phyloP scores from a whole-genome alignment of 2,113 vertebrate genomes.

The Ellobius talpinus region DNA sequence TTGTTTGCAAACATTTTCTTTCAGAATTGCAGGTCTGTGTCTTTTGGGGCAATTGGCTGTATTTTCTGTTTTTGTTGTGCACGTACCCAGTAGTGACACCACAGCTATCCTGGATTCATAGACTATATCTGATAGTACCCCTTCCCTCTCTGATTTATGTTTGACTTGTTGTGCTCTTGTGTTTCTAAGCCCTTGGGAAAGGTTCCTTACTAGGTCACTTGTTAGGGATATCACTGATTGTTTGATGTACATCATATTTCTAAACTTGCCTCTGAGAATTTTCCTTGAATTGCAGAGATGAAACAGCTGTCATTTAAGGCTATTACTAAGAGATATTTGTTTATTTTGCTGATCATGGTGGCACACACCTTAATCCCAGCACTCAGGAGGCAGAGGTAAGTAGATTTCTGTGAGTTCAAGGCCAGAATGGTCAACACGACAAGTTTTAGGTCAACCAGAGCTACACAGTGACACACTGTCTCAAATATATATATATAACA shows the following conservation, averaged over 20 bases:
- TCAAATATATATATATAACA: background rate
- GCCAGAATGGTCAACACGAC: background rate
- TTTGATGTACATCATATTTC: background rate
- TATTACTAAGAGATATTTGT: background rate
- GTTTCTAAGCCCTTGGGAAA: background rate
- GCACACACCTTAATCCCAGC: background rate
- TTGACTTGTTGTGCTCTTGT: too few species aligned
- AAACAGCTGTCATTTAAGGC: background rate
- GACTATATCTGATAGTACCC: background rate
- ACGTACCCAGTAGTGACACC: background rate
- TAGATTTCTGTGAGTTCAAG: background rate
- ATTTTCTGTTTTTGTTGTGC: background rate
- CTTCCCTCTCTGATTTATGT: background rate
- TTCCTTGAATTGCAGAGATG: background rate
- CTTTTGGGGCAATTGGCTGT: background rate
- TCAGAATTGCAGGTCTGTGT: background rate
- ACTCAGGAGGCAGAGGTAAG: background rate
- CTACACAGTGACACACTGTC: background rate
- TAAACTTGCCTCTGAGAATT: background rate
- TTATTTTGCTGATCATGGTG: background rate
- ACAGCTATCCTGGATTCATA: background rate
- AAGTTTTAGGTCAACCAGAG: background rate
- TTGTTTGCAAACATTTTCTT: background rate
- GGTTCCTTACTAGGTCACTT: background rate
- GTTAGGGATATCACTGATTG: background rate